Evolutionary conservation across 1,140 invertebrate genomes (phyloP).

Genomic region (Pseudoatta argentina): DNA sequence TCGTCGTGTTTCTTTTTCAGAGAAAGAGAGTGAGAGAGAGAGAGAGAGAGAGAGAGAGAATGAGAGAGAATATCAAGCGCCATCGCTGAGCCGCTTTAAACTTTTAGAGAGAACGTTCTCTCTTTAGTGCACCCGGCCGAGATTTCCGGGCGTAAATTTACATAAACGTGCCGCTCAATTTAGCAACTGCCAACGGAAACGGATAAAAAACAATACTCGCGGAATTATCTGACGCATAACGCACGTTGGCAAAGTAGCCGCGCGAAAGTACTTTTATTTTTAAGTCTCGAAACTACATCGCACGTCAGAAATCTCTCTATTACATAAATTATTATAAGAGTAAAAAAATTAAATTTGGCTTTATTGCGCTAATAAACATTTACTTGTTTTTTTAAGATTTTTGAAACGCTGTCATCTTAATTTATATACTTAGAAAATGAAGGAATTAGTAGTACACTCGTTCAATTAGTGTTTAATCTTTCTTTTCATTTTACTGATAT

Average conservation of each 20-base stretch:
- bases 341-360: neutral
- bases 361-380: neutral
- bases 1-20: conserved; percentile 7
- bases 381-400: neutral
- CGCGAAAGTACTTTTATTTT: conserved; percentile 27
- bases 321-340: neutral
- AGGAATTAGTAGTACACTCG: neutral
- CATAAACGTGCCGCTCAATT: conserved; percentile 67
- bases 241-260: neutral
- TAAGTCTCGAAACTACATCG: neutral
- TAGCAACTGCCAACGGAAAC: conserved; percentile 42
- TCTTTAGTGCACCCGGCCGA: conserved; percentile 35
- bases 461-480: neutral
- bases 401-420: neutral
- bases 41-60: neutral
- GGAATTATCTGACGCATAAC: conserved; percentile 26
- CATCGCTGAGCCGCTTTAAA: neutral
- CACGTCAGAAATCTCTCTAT: conserved; percentile 13
- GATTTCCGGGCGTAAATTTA: conserved; percentile 58
- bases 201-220: conserved; percentile 40
- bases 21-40: neutral
- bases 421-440: neutral
- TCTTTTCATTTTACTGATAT: neutral
- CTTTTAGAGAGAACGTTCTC: conserved; percentile 11
- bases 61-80: conserved; percentile 11